Evolutionary conservation across 2,888 invertebrate species (phyloP).

Genomic region (Drosophila quinaria): DNA sequence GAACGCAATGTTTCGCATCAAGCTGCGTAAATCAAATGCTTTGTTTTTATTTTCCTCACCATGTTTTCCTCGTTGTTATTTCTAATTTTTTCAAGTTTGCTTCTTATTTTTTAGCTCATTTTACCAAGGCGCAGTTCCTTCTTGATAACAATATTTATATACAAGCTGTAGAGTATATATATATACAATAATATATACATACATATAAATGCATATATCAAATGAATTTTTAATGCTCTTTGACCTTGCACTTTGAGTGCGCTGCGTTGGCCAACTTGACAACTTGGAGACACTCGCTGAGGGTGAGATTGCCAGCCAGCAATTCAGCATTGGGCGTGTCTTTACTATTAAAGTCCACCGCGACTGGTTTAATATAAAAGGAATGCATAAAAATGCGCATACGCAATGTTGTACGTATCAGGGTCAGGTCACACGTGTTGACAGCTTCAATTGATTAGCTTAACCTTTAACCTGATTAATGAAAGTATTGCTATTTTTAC

Average conservation of each 20-base stretch:
- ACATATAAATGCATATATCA: conserved; percentile 39
- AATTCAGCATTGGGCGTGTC: conserved; percentile 40
- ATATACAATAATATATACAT: conserved; percentile 21
- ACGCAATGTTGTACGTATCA: conserved; percentile 29
- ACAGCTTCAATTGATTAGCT: conserved; percentile 29
- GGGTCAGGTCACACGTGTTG: conserved; percentile 38
- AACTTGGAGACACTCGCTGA: conserved; percentile 26
- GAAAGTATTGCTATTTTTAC: background rate
- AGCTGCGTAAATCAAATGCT: conserved; percentile 70
- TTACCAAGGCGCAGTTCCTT: conserved; percentile 13
- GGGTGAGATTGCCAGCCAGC: conserved; percentile 36
- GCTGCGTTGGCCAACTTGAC: conserved; percentile 31
- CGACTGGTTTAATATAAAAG: conserved; percentile 10
- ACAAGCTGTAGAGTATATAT: conserved; percentile 10
- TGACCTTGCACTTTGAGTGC: conserved; percentile 65
- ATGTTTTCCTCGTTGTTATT: conserved; percentile 14
- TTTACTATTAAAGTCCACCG: conserved; percentile 20
- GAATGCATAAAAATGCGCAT: conserved; percentile 31
- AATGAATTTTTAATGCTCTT: conserved; percentile 77
- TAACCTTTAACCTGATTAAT: conserved; percentile 35
- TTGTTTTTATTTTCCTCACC: conserved; percentile 32
- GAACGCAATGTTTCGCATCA: conserved; percentile 36
- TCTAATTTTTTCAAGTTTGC: conserved; percentile 16
- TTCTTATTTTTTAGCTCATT: conserved; percentile 21
- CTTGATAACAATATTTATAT: conserved; percentile 24